Percentiles rank a stretch among this genome's conserved stretches.
These are phyloP conservation scores for Rutpela maculata DNA, from an alignment of 2,888 invertebrate genomes.

Conservation along the genomic window DNA sequence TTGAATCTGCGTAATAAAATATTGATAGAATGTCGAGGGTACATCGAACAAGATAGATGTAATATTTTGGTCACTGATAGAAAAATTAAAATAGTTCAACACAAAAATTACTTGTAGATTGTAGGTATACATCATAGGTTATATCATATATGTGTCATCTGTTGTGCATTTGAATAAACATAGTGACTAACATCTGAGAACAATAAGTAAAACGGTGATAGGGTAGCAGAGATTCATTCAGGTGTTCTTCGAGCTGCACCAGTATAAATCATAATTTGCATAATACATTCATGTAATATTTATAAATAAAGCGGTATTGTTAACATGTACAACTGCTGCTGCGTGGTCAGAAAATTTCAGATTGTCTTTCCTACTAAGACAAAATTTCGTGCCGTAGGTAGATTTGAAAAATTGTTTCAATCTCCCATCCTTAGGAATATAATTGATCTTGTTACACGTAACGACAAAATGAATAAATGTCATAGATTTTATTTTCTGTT, in stretches of 20 bases:
- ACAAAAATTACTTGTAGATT: constrained; percentile 7
- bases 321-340: constrained; percentile 23
- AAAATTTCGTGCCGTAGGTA: constrained; percentile 10
- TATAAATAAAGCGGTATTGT: constrained; percentile 35
- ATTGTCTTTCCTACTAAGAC: constrained; percentile 1
- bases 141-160: constrained; percentile 37
- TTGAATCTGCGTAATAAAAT: not conserved
- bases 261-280: constrained; percentile 43
- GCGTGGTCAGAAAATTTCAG: constrained; percentile 36
- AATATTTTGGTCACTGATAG: constrained; percentile 1
- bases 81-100: constrained; percentile 13
- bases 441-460: not conserved
- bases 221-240: constrained; percentile 43
- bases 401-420: constrained; percentile 14
- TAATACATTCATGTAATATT: constrained; percentile 39
- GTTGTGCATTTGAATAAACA: constrained; percentile 38
- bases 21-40: not conserved
- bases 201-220: constrained; percentile 36
- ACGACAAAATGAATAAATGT: not conserved
- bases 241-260: constrained; percentile 42
- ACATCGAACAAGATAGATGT: not conserved
- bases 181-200: constrained; percentile 40
- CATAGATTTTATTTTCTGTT: no score
- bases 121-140: not conserved
- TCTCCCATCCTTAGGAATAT: not conserved